Base-by-base conservation (phyloP, 2,113 vertebrate genomes). In the Dinomys branickii region DNA sequence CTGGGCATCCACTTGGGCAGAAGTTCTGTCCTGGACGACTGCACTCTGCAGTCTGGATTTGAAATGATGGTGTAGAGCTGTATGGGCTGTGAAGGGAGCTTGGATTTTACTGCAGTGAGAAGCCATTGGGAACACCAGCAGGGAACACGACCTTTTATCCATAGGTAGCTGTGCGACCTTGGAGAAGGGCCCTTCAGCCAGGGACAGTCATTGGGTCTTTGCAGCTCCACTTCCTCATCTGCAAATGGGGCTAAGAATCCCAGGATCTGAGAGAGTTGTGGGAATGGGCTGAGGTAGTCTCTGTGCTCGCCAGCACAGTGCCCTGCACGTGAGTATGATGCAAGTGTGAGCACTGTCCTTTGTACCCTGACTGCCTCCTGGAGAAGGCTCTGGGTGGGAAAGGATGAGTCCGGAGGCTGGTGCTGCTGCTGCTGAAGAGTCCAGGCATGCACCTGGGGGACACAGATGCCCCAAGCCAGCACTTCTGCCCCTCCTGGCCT, bases 281-380 rank as follows among this genome's bases (percentile, higher is more conserved):
- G 58, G 58, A 59, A 59, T 24, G 58, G 58, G 83, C 9, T 20
- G 47, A 41, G 28, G 5, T 0, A 0, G 0, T 12, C 13, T 65
- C 19, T 44, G 65, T 47, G 47, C 61, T 10, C 0, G 3, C 50
- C 12, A n/a, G 52, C 6, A 33, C 38, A 50, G 77, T 20, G 61
- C 26, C 83, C 7, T 2, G 73, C 3, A 1, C 7, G 12, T 14
- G 17, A 13, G 33, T 10, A 22, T 1, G 4, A 28, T 63, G 26
- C 10, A 63, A 12, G 28, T 63, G 61, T 63, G 63, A 30, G 28
- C 30, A 14, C 11, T 3, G 14, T 9, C 1, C 0, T 58, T 9
- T 6, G 56, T 26, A 44, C 10, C 3, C 63, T 2, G 0, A 2
- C 26, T 24, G 24, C 92, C 80, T 61, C n/a, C 0, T 12, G 8